Conservation (phyloP, 2,797 vertebrate species). For the Anomalospiza imberbis region DNA sequence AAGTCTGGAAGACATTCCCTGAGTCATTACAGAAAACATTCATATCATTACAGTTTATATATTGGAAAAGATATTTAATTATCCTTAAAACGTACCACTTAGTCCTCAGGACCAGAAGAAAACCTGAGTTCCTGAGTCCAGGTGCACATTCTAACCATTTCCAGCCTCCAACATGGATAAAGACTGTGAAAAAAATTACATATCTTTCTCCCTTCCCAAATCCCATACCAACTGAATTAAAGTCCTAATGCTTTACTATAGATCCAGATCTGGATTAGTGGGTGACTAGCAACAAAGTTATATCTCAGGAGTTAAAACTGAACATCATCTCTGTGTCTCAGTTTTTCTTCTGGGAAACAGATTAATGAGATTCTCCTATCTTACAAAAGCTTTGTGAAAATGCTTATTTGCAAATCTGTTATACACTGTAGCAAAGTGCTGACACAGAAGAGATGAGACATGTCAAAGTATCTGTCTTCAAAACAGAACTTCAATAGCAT, state of each 20-base stretch:
- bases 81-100: not conserved
- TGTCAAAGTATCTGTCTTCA: not conserved
- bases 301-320: not conserved
- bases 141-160: not conserved
- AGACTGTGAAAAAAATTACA: not conserved
- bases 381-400: not conserved
- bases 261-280: not conserved
- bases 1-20: not conserved
- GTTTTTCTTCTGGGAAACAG: not conserved
- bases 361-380: not conserved
- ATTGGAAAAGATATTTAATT: not conserved
- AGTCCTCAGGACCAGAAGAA: not conserved
- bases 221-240: not conserved
- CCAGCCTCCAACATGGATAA: not conserved
- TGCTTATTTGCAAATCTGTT: not conserved
- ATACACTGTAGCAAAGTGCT: not conserved
- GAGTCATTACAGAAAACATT: not conserved
- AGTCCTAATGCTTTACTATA: not conserved
- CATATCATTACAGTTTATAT: not conserved
- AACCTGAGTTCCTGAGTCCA: not conserved
- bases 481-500: not conserved
- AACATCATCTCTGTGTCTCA: not conserved
- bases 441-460: not conserved
- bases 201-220: not conserved
- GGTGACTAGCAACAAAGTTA: not conserved